phyloP scores from a whole-genome alignment of 2,113 vertebrate species.

The Phainopepla nitens region DNA sequence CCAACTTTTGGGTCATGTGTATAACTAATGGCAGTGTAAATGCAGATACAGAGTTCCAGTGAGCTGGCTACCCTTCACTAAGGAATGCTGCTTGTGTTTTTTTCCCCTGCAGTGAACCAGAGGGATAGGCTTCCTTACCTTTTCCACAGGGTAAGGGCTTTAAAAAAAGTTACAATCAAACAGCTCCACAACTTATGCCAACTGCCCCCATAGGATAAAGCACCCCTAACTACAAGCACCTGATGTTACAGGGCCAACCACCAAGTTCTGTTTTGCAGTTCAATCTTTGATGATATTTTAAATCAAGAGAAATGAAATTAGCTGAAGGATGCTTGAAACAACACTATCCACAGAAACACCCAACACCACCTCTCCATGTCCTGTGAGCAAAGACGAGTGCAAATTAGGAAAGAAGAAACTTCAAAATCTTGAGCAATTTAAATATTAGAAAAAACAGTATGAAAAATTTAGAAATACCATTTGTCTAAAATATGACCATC shows the following conservation, averaged over 20 bases:
- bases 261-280: background rate
- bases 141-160: background rate
- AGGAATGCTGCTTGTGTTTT: background rate
- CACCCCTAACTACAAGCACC: background rate
- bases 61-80: background rate
- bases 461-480: background rate
- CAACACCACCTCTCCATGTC: background rate
- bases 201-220: rapidly evolving
- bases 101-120: rapidly evolving
- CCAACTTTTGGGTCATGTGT: background rate
- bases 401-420: background rate
- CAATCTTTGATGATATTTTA: background rate
- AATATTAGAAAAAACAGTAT: background rate
- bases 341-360: background rate
- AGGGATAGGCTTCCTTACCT: background rate
- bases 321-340: background rate
- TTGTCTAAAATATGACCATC: background rate
- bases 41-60: background rate
- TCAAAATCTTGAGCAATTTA: background rate
- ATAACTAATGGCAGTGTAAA: background rate
- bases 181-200: background rate
- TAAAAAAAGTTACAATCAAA: background rate
- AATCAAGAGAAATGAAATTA: background rate
- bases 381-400: background rate
- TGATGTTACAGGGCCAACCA: background rate